These are phyloP conservation scores for Scopus umbretta DNA, from an alignment of 2,113 vertebrate species.

Conservation along the genomic window DNA sequence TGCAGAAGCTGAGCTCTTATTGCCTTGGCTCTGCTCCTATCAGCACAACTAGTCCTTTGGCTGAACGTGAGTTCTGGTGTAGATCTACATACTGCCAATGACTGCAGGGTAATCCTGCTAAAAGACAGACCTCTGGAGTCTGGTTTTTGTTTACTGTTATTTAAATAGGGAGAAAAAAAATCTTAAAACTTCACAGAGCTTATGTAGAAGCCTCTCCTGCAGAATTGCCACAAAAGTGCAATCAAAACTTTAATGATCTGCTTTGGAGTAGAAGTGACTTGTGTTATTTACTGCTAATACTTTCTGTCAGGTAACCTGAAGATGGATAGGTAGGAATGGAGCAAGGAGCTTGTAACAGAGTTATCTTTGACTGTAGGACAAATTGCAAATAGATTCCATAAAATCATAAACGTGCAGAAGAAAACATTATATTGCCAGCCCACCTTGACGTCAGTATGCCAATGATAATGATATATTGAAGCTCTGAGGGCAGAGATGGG, in stretches of 20 bases:
- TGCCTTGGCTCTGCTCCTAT: not conserved
- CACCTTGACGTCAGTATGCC: not conserved
- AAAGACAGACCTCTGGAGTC: not conserved
- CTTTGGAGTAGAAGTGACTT: not conserved
- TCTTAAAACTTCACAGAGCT: not conserved
- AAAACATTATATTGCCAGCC: not conserved
- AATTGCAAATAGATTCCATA: not conserved
- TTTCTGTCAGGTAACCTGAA: not conserved
- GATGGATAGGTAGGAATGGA: not conserved
- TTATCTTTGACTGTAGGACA: not conserved
- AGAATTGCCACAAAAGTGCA: not conserved
- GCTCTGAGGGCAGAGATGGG: not conserved
- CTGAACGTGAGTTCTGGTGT: not conserved
- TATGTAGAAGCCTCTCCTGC: not conserved
- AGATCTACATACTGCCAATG: not conserved
- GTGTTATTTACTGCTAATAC: not conserved
- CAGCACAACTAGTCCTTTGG: not conserved
- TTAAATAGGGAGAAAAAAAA: not conserved
- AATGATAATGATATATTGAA: not conserved
- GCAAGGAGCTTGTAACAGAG: not conserved
- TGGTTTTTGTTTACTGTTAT: not conserved
- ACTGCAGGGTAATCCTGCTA: not conserved
- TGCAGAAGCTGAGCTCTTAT: not conserved
- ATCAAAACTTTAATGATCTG: not conserved
- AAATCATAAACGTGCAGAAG: not conserved